Conservation (phyloP, 2,888 invertebrate genomes). For the Hymenopus coronatus region DNA sequence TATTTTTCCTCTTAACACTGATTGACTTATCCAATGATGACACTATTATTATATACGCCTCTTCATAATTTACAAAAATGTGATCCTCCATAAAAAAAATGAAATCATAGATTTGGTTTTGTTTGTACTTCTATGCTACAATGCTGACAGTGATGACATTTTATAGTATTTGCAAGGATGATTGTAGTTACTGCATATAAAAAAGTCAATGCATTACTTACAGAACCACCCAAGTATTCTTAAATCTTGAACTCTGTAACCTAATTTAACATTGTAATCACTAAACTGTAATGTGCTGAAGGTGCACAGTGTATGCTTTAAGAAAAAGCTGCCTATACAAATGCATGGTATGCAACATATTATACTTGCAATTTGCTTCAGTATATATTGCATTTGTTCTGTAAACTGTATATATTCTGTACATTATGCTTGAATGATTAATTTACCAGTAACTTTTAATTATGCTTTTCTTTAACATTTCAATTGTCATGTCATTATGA, state of each 20-base stretch:
- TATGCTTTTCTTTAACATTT: background rate
- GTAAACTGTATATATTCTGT: background rate
- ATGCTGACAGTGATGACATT: no score
- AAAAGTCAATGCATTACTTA: no score
- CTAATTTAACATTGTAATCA: background rate
- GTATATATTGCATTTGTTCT: background rate
- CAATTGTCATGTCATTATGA: background rate
- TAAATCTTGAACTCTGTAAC: background rate
- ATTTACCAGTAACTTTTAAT: background rate
- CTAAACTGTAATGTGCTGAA: background rate
- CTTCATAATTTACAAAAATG: no score
- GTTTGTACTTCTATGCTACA: no score
- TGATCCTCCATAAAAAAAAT: no score
- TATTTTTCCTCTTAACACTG: no score
- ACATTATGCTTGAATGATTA: background rate
- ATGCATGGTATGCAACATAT: background rate
- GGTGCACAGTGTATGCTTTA: background rate
- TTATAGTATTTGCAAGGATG: no score
- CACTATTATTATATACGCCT: no score
- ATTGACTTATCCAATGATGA: no score
- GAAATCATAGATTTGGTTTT: no score
- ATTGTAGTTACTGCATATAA: no score
- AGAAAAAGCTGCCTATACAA: background rate
- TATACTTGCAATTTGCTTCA: background rate
- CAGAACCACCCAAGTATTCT: background rate